Base-by-base conservation (phyloP, 37 sponge, comb jelly and placozoan genomes). In the Beroe ovata region DNA sequence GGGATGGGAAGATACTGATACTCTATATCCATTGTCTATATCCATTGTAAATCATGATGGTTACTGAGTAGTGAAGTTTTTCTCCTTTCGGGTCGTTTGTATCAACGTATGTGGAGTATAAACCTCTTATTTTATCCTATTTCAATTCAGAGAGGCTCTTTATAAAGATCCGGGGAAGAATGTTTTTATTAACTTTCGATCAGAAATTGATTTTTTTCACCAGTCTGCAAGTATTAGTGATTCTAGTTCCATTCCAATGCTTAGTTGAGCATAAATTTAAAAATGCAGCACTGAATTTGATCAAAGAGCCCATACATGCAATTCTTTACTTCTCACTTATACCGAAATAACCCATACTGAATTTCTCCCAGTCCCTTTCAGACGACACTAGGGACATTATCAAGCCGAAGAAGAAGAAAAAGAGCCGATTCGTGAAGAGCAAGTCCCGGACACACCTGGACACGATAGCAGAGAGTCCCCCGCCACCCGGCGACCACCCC, bases 331-430 rank as follows among this genome's bases (percentile, higher is more conserved):
- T n/a, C n/a, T n/a, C n/a, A n/a, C n/a, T n/a, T n/a, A n/a, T n/a
- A n/a, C n/a, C n/a, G n/a, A n/a, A n/a, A n/a, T n/a, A n/a, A n/a
- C 38, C 38, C 36, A 6, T 77, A 14, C 84, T 77, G 41, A 77
- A 20, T 21, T 39, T 77, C 25, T 16, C 8, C 19, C 84, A 77
- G 84, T 16, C 84, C 28, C 36, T 77, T 77, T 77, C 84, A 77
- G 84, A 47, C 6, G 54, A 77, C 42, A 71, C 71, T 38, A n/a
- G 84, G 33, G 84, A 77, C 26, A 77, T 77, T 4, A 77, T 77
- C 84, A 8, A 35, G 54, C 84, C 84, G 42, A 77, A 77, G 38
- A 77, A 77, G 84, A 77, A 77, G 38, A 36, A 33, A 40, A 35
- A 42, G 22, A 25, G 29, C 47, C 2, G 84, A 6, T 77, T 77